Evolutionary conservation across 2,113 vertebrate genomes (phyloP).

Genomic region (Nesospiza acunhae): DNA sequence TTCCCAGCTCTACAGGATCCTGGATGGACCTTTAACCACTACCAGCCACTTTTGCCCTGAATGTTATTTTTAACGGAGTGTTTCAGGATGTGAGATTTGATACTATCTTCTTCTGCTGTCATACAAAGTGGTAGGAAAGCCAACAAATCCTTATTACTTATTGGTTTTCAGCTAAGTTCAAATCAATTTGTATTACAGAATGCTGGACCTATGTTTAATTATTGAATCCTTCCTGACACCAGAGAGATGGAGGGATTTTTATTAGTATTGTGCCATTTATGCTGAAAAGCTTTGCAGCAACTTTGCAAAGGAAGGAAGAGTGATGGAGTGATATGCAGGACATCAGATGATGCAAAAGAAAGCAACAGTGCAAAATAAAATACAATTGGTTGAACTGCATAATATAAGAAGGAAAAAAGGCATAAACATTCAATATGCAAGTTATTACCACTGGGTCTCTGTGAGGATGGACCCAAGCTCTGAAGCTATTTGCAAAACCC

Average conservation of each 20-base stretch:
- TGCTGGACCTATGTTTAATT: not conserved
- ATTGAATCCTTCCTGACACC: constrained; percentile 14
- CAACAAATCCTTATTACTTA: constrained; percentile 57
- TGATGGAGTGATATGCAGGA: not conserved
- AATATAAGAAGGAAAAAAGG: not conserved
- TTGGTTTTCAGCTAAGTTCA: constrained; percentile 30
- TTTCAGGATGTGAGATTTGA: not conserved
- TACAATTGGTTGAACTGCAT: not conserved
- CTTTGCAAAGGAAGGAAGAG: not conserved
- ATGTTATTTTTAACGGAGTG: not conserved
- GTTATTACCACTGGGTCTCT: not conserved
- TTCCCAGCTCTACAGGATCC: not conserved
- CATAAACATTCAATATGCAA: not conserved
- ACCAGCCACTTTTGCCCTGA: not conserved
- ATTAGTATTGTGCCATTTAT: not conserved
- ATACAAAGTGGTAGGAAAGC: not conserved
- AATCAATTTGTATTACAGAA: constrained; percentile 57
- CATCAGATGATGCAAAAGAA: not conserved
- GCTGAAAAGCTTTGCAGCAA: not conserved
- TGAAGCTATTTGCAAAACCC: not conserved
- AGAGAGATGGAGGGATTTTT: not conserved
- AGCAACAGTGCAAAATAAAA: not conserved
- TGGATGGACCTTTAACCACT: not conserved
- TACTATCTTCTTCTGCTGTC: constrained; percentile 28
- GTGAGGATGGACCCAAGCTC: not conserved